Evolutionary conservation across 2,888 invertebrate species (phyloP).

Genomic region (Unio pictorum): DNA sequence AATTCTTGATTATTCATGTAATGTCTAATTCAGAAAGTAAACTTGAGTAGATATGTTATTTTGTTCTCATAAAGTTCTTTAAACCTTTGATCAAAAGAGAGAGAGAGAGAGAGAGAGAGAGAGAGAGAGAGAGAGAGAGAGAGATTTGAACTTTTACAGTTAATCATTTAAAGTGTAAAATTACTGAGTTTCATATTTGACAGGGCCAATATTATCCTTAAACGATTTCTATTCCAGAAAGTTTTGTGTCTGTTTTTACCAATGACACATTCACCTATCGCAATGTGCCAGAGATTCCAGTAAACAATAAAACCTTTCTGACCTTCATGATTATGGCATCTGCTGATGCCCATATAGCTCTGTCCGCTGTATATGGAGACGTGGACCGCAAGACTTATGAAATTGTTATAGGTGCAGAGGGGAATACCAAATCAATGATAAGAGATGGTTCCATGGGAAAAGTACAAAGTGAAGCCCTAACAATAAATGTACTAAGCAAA

Average conservation of each 20-base stretch:
- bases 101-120: too few species aligned
- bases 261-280: slow-evolving; percentile 65
- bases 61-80: too few species aligned
- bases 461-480: slow-evolving; percentile 55
- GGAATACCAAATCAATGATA: slow-evolving; percentile 61
- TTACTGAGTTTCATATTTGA: too few species aligned
- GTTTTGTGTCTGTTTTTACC: slow-evolving; percentile 67
- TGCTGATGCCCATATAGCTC: slow-evolving; percentile 63
- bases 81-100: too few species aligned
- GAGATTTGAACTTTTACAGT: too few species aligned
- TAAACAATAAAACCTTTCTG: slow-evolving; percentile 62
- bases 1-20: too few species aligned
- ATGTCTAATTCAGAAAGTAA: too few species aligned
- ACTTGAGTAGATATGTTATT: too few species aligned
- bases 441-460: slow-evolving; percentile 58
- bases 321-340: slow-evolving; percentile 65
- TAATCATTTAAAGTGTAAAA: too few species aligned
- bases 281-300: slow-evolving; percentile 65
- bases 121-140: too few species aligned
- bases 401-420: slow-evolving; percentile 62
- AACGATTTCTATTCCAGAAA: slow-evolving; percentile 48
- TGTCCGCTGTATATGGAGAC: slow-evolving; percentile 68
- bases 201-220: too few species aligned
- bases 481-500: slow-evolving; percentile 53
- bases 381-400: slow-evolving; percentile 64